A percentile compares a stretch with the other conserved stretches of the same genome.
Conservation (phyloP, 30 jellyfish, hydroid and myxozoan genomes). For the Aurelia sp. region DNA sequence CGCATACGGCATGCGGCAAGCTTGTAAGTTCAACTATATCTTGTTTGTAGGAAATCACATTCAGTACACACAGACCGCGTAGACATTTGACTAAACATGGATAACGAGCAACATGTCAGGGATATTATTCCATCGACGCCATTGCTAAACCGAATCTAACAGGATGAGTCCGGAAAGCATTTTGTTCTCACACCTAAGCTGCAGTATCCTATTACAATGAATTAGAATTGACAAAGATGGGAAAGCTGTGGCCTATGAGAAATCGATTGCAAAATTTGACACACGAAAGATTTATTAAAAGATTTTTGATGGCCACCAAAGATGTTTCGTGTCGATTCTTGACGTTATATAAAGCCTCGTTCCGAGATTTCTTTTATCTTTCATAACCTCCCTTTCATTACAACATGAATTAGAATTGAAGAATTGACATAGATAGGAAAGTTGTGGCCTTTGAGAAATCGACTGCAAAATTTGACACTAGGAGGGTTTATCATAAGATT, state of each 20-base stretch:
- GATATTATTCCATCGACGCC: conserved; percentile 7
- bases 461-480: background rate
- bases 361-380: too few relatives aligned
- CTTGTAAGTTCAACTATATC: background rate
- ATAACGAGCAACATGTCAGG: conserved; percentile 7
- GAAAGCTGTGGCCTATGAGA: background rate
- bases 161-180: background rate
- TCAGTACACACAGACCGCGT: background rate
- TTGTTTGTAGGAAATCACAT: conserved; percentile 28
- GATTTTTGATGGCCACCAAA: too few relatives aligned
- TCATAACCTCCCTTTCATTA: background rate
- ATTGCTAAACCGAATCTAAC: conserved; percentile 5
- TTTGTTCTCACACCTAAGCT: conserved; percentile 2
- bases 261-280: background rate
- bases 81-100: background rate
- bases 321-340: too few relatives aligned
- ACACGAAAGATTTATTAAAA: too few relatives aligned
- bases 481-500: too few relatives aligned
- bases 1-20: background rate
- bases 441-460: background rate
- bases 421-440: background rate
- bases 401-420: background rate
- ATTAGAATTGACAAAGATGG: background rate
- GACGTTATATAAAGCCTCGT: too few relatives aligned
- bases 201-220: background rate